phyloP scores from a whole-genome alignment of 1,140 invertebrate genomes.

The Drosophila bipectinata region DNA sequence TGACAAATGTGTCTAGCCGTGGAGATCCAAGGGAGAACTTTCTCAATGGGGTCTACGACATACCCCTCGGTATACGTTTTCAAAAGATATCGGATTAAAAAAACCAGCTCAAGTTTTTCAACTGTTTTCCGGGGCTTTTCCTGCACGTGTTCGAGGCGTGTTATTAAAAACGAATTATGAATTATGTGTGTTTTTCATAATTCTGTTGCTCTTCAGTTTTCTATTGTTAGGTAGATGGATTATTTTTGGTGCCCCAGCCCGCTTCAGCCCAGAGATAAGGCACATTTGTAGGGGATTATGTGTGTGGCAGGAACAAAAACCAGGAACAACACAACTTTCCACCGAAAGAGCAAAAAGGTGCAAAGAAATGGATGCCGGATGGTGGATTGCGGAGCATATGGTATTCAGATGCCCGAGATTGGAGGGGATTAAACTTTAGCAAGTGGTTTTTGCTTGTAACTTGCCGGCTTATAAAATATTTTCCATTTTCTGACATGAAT shows the following conservation, averaged over 20 bases:
- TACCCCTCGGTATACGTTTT: not conserved
- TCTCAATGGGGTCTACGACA: not conserved
- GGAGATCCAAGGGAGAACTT: slow-evolving; percentile 18
- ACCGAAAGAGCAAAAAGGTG: slow-evolving; percentile 30
- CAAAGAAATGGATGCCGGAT: slow-evolving; percentile 18
- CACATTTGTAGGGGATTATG: slow-evolving; percentile 68
- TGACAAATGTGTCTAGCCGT: slow-evolving; percentile 78
- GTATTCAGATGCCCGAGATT: slow-evolving; percentile 28
- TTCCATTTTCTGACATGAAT: slow-evolving; percentile 13
- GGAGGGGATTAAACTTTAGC: slow-evolving; percentile 28
- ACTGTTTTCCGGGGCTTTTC: slow-evolving; percentile 18
- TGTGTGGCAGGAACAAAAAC: slow-evolving; percentile 15
- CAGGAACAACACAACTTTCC: slow-evolving; percentile 31
- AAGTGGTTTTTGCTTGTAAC: slow-evolving; percentile 13
- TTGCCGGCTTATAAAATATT: slow-evolving; percentile 17
- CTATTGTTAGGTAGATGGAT: slow-evolving; percentile 41
- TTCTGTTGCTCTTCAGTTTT: slow-evolving; percentile 23
- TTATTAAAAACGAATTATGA: slow-evolving; percentile 82
- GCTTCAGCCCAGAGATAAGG: slow-evolving; percentile 62
- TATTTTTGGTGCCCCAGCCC: slow-evolving; percentile 19
- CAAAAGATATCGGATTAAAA: slow-evolving; percentile 50
- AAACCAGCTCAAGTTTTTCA: slow-evolving; percentile 19
- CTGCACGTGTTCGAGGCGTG: slow-evolving; percentile 41
- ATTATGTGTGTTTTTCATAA: slow-evolving; percentile 74
- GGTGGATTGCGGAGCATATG: slow-evolving; percentile 25